Evolutionary conservation across 2,888 invertebrate species (phyloP).

Genomic region (Torymus texanus): DNA sequence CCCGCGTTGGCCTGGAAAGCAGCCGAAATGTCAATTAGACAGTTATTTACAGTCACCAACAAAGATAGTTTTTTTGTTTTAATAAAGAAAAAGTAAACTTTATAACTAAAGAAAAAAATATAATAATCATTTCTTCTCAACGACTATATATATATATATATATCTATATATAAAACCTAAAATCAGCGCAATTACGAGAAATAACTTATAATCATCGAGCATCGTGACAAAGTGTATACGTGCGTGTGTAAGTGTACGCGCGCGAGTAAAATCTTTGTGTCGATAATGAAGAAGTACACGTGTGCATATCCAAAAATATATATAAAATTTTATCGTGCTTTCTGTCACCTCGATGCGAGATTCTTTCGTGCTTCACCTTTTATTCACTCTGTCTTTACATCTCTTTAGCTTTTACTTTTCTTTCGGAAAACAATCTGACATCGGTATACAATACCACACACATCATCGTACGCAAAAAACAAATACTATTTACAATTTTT

Average conservation of each 20-base stretch:
- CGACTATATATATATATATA: slow-evolving; percentile 23
- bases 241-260: too few species aligned
- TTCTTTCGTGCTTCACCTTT: slow-evolving; percentile 1
- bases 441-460: background rate
- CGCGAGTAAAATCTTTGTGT: background rate
- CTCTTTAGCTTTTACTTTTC: slow-evolving; percentile 22
- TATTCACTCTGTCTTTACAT: background rate
- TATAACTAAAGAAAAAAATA: slow-evolving; percentile 55
- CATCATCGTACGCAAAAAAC: too few species aligned
- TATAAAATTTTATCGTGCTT: slow-evolving; percentile 36
- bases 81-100: slow-evolving; percentile 19
- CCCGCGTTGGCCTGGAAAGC: slow-evolving; percentile 51
- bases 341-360: slow-evolving; percentile 22
- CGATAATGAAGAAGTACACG: slow-evolving; percentile 28
- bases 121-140: slow-evolving; percentile 27
- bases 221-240: slow-evolving; percentile 6
- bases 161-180: slow-evolving; percentile 13
- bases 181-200: slow-evolving; percentile 33
- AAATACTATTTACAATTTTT: slow-evolving; percentile 60
- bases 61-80: slow-evolving; percentile 50
- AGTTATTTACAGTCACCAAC: slow-evolving; percentile 58
- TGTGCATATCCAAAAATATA: slow-evolving; percentile 36
- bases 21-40: slow-evolving; percentile 53
- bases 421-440: slow-evolving; percentile 55
- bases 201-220: slow-evolving; percentile 31